Conservation (phyloP, 2,888 invertebrate genomes). For the Stenodera caucasica region DNA sequence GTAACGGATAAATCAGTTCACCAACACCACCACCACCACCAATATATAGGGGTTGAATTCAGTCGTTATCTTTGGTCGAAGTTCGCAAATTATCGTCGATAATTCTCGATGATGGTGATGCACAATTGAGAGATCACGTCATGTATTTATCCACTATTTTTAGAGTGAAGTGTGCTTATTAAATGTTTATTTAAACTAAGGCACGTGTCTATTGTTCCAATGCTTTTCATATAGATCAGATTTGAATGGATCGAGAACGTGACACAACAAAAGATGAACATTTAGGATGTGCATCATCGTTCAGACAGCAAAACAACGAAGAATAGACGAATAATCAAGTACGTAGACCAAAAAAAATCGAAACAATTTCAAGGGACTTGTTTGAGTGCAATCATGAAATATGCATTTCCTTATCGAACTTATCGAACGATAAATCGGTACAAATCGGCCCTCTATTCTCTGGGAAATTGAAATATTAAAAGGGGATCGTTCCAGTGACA, state of each 20-base stretch:
- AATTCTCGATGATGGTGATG: not conserved
- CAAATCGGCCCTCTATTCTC: not conserved
- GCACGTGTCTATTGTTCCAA: constrained; percentile 49
- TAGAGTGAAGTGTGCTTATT: constrained; percentile 38
- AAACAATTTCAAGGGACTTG: not conserved
- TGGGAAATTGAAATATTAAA: not conserved
- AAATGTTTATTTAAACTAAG: constrained; percentile 53
- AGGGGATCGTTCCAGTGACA: not conserved
- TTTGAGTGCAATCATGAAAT: not conserved
- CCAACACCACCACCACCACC: no score
- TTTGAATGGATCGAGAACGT: constrained; percentile 26
- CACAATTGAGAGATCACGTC: constrained; percentile 6
- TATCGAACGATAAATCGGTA: not conserved
- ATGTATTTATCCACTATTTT: constrained; percentile 13
- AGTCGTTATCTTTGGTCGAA: constrained; percentile 22
- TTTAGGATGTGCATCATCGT: constrained; percentile 9
- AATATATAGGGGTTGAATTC: constrained; percentile 29
- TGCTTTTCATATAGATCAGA: constrained; percentile 21
- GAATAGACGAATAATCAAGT: not conserved
- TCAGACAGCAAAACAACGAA: constrained; percentile 1
- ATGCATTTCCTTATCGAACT: not conserved
- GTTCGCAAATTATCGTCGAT: not conserved
- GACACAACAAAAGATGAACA: constrained; percentile 23
- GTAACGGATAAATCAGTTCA: constrained; percentile 51
- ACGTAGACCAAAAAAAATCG: not conserved